Evolutionary conservation across 2,888 invertebrate genomes (phyloP).

Genomic region (Thera obeliscata): DNA sequence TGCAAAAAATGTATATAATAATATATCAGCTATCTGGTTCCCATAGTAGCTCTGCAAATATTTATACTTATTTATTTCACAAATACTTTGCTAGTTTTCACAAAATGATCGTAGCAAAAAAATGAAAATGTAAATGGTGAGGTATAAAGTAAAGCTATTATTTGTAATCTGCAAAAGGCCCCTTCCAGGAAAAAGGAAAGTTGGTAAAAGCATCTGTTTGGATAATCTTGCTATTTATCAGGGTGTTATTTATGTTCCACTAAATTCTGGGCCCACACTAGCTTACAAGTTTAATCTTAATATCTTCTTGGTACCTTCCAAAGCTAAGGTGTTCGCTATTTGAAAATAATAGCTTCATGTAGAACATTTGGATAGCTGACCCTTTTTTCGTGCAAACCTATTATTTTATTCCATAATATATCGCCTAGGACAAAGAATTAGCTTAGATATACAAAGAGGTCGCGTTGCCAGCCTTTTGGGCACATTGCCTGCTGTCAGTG

Average conservation of each 20-base stretch:
- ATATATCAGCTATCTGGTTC: too few relatives aligned
- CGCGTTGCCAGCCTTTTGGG: too few relatives aligned
- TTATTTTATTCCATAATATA: too few relatives aligned
- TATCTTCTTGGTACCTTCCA: not conserved
- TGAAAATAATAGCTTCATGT: too few relatives aligned
- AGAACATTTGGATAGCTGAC: too few relatives aligned
- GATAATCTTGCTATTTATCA: conserved; percentile 54
- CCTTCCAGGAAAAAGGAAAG: conserved; percentile 36
- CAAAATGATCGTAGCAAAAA: not conserved
- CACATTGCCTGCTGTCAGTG: too few relatives aligned
- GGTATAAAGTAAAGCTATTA: conserved; percentile 35
- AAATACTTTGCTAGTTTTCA: not conserved
- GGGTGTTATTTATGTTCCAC: conserved; percentile 45
- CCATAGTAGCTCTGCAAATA: too few relatives aligned
- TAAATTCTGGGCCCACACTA: conserved; percentile 44
- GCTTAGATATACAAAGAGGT: too few relatives aligned
- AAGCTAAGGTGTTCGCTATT: not conserved
- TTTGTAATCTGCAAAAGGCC: conserved; percentile 39
- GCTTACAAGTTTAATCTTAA: conserved; percentile 24
- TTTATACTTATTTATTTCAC: too few relatives aligned
- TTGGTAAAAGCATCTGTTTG: conserved; percentile 43
- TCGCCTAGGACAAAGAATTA: too few relatives aligned
- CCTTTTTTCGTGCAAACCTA: too few relatives aligned
- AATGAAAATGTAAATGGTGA: not conserved
- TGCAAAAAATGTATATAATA: too few relatives aligned